A percentile compares a stretch with the other conserved stretches of the same genome.
phyloP scores from a whole-genome alignment of 1,140 invertebrate species.

The Caerostris darwini region DNA sequence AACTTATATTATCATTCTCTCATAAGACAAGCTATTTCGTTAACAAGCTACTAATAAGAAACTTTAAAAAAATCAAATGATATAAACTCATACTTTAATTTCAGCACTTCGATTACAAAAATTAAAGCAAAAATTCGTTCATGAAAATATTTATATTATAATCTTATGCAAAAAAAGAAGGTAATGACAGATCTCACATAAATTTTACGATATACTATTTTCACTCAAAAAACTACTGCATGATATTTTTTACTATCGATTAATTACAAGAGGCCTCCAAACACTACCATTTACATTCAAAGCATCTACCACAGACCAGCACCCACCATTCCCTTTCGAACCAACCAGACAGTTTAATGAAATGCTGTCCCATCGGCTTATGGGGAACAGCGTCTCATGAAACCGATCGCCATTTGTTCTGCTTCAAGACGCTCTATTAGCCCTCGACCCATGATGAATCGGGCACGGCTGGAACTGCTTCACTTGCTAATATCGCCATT shows the following conservation, averaged over 20 bases:
- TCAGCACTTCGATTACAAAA: too few species aligned
- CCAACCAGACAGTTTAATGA: conserved; percentile 41
- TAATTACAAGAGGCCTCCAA: neutral
- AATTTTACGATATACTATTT: neutral
- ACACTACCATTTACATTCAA: neutral
- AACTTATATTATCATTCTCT: too few species aligned
- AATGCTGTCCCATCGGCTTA: neutral
- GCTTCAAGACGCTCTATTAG: neutral
- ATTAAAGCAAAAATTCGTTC: too few species aligned
- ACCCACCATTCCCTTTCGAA: neutral
- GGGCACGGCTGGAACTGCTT: neutral
- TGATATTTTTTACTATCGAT: neutral
- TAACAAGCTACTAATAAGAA: too few species aligned
- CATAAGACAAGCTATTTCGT: too few species aligned
- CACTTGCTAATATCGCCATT: neutral
- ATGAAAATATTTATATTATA: too few species aligned
- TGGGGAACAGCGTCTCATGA: neutral
- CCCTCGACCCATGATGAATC: neutral
- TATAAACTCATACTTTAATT: too few species aligned
- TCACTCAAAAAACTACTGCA: neutral
- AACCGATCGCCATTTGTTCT: conserved; percentile 18
- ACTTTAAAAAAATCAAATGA: too few species aligned
- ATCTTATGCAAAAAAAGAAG: too few species aligned
- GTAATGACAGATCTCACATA: neutral
- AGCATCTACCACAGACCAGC: neutral